Evolutionary conservation across 2,888 invertebrate species (phyloP), one percentile per base, ranked within the genome.

Genomic region (Xestia xanthographa): DNA sequence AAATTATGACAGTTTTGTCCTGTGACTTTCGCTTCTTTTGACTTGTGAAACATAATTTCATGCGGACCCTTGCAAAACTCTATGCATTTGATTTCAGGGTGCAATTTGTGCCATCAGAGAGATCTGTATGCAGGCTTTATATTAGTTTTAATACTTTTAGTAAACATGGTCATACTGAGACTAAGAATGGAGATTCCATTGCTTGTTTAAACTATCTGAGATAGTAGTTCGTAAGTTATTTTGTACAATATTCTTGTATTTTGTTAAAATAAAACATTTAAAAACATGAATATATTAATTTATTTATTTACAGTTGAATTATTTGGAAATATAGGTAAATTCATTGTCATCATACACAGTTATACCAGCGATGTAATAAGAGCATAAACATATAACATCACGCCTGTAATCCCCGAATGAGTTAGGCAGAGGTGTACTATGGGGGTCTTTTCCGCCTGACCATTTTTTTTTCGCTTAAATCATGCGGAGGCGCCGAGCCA

Each of bases 161-260:
- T 82, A 71, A 68, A 67, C 68, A 75, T 72, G 60, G 74, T 67
- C 66, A 75, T 66, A 73, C 63, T 80, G 60, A 81, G 76, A 82
- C 75, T 75, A 77, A 79, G 73, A 78, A 78, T 75, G 71, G 75
- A 72, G 29, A 76, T 48, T 75, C 77, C 83, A 86, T 81, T 79
- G 56, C 68, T 72, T 76, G 70, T 76, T 83, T 72, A 67, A 83
- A 84, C 68, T 89, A 87, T 91, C 90, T 91, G 92, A 92, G 91
- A 91, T 92, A 92, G 89, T 90, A 92, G 87, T 74, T 75, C 11
- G 20, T 91, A 90, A 90, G 87, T 81, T 86, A 88, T 91, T 92
- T 91, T 91, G 87, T 92, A 92, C 87, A 90, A 87, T 90, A 89
- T 79, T 86, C 88, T 88, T 87, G 86, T 90, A 90, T 88, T 87